Evolutionary conservation across 2,888 invertebrate species (phyloP), one percentile per base, ranked within the genome.

Genomic region (Aleiodes leptofemur): DNA sequence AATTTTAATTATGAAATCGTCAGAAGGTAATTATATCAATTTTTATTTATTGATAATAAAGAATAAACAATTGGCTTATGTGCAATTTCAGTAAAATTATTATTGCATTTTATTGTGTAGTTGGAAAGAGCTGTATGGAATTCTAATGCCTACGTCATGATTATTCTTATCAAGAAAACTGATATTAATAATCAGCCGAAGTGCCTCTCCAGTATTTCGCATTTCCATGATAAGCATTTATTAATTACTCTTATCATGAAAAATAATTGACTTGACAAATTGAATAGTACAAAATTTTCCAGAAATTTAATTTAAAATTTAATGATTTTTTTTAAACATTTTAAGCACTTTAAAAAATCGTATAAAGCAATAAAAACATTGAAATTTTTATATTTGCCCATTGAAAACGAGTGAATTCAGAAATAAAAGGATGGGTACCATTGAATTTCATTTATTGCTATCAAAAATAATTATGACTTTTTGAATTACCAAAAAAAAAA

Each of bases 391-490:
- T 56, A 38, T 72, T 23, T 29, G 23, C 4, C 11, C 13, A 29
- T 29, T 57, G 29, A 61, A 59, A 38, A 34, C 23, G 11, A 11
- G 61, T 4, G n/a, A 11, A 7, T 50, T 34, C 11, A 34, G 55
- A 66, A 71, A 66, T 61, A 53, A 68, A 57, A 56, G 16, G 13
- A 7, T 50, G 11, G 23, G 23, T 48, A 50, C 8, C 31, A 23
- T 48, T 29, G 23, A 66, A 51, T 13, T 29, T 66, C 7, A 16
- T 66, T 53, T 31, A 53, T 53, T 1, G n/a, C 29, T 29, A 14
- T 48, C 55, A 23, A 75, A 64, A 31, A 64, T 50, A 31, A 56
- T 57, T 51, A 69, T 64, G 38, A 64, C 61, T 69, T 48, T 50
- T 56, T 48, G 38, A 50, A 66, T 75, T 38, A 51, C 34, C 64